These are phyloP conservation scores for Bursaphelenchus mucronatus DNA, from an alignment of 1,140 invertebrate species.

Conservation along the genomic window DNA sequence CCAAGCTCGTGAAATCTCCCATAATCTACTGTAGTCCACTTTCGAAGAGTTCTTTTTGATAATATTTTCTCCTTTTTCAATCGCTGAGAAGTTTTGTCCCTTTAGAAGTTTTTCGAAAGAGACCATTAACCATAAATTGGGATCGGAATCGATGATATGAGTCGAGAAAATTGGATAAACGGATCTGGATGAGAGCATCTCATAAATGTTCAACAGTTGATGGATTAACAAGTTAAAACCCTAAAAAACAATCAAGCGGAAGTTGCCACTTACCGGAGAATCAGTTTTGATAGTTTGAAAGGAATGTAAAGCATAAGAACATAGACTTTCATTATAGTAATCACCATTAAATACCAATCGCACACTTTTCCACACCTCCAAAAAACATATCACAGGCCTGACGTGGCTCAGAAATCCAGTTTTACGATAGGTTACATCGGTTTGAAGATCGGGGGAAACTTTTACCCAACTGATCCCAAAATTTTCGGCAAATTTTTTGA, in stretches of 20 bases:
- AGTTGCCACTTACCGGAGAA: constrained; percentile 24
- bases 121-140: constrained; percentile 38
- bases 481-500: constrained; percentile 7
- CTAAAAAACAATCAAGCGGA: constrained; percentile 20
- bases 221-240: constrained; percentile 25
- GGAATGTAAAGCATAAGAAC: constrained; percentile 27
- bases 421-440: constrained; percentile 12
- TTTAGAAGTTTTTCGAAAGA: constrained; percentile 28
- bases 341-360: constrained; percentile 24
- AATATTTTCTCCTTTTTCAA: constrained; percentile 4
- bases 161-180: constrained; percentile 39
- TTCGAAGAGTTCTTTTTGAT: not conserved
- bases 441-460: not conserved
- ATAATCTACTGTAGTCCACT: constrained; percentile 14
- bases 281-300: constrained; percentile 24
- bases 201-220: constrained; percentile 31
- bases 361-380: constrained; percentile 17
- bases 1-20: constrained; percentile 26
- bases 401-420: constrained; percentile 8
- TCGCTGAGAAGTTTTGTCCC: not conserved
- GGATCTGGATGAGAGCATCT: constrained; percentile 12
- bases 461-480: constrained; percentile 12
- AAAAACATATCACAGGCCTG: constrained; percentile 11
- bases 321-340: constrained; percentile 7
- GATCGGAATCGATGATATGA: constrained; percentile 25